These are phyloP conservation scores for Sebastes cheni DNA, from an alignment of 2,797 vertebrate genomes.

Conservation along the genomic window DNA sequence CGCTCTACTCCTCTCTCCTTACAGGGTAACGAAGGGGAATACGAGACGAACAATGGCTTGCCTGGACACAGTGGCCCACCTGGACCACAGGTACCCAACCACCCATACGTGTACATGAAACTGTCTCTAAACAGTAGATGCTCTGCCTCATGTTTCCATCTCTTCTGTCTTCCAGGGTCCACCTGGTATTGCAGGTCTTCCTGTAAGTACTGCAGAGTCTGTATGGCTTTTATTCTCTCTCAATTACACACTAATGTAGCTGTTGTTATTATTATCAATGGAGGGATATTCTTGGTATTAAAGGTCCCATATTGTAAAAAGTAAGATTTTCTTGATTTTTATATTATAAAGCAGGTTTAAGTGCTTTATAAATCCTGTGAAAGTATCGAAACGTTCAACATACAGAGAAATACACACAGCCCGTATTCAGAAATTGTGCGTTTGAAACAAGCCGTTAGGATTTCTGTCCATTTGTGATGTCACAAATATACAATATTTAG, in stretches of 20 bases:
- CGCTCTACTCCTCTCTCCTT: background rate
- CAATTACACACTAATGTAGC: background rate
- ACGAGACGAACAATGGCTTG: slow-evolving; percentile 22
- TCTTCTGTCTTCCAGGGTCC: slow-evolving; percentile 79
- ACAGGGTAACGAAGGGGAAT: slow-evolving; percentile 82
- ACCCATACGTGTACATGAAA: background rate
- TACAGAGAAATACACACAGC: too few relatives aligned
- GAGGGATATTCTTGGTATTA: background rate
- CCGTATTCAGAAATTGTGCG: too few relatives aligned
- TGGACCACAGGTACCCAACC: slow-evolving; percentile 84
- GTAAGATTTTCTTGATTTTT: too few relatives aligned
- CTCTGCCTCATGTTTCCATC: background rate
- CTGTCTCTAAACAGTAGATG: background rate
- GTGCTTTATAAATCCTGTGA: rapidly evolving
- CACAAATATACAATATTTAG: too few relatives aligned
- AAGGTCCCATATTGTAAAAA: too few relatives aligned
- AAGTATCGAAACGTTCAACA: rapidly evolving
- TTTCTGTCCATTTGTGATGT: too few relatives aligned
- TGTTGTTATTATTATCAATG: background rate
- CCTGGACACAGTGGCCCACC: slow-evolving; percentile 74
- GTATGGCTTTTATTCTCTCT: background rate
- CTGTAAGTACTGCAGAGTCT: slow-evolving; percentile 64
- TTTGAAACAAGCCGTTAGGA: too few relatives aligned
- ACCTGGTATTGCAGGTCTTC: slow-evolving; percentile 80
- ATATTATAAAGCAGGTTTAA: too few relatives aligned